Evolutionary conservation across 2,888 invertebrate genomes (phyloP).

Genomic region (Nomada fabriciana): DNA sequence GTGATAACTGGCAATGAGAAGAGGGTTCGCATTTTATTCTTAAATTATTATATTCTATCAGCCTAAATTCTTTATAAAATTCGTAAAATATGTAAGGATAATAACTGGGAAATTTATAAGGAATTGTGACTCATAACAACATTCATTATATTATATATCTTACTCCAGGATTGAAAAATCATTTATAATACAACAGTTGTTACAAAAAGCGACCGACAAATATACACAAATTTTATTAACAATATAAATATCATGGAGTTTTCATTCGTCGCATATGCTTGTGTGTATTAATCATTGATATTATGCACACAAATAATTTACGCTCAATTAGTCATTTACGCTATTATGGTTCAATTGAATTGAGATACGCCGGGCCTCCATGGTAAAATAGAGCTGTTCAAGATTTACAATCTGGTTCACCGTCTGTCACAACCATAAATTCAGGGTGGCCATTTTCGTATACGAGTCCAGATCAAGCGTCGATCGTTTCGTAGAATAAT

Average conservation of each 20-base stretch:
- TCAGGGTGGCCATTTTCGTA: conserved; percentile 11
- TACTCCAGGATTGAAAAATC: background rate
- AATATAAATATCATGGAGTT: background rate
- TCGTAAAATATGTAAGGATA: too few relatives aligned
- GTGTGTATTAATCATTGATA: background rate
- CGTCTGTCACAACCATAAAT: conserved; percentile 16
- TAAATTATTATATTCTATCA: too few relatives aligned
- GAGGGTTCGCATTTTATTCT: too few relatives aligned
- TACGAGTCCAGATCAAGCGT: conserved; percentile 6
- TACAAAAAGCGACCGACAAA: background rate
- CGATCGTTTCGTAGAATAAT: conserved; percentile 32
- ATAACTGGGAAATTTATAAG: too few relatives aligned
- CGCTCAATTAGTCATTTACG: conserved; percentile 38
- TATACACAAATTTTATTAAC: conserved; percentile 19
- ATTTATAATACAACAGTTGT: background rate
- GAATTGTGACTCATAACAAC: too few relatives aligned
- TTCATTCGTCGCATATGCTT: conserved; percentile 2
- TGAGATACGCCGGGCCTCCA: conserved; percentile 9
- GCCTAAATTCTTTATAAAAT: too few relatives aligned
- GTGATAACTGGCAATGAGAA: too few relatives aligned
- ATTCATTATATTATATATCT: too few relatives aligned
- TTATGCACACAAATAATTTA: conserved; percentile 21
- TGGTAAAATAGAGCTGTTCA: background rate
- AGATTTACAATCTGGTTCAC: conserved; percentile 44
- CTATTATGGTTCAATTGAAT: conserved; percentile 35